Base-by-base conservation (phyloP, 1,140 invertebrate species). In the Magallana gigas region DNA sequence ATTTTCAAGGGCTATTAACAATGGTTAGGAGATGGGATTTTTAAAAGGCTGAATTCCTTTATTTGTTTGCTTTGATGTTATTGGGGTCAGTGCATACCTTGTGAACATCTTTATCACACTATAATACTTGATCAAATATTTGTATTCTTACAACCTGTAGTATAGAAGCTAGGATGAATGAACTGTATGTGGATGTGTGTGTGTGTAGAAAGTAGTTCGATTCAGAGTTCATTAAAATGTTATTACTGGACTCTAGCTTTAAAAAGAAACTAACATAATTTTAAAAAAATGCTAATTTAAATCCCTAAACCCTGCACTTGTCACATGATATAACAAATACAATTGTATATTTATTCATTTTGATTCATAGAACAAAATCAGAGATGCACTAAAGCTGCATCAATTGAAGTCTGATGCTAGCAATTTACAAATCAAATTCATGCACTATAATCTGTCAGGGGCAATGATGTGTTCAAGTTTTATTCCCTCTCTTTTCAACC, bases 1-100 rank as follows among this genome's bases (percentile, higher is more conserved):
- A 48, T 48, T 48, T 48, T 48, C 36, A n/a, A 29, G 68, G 36
- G 29, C 23, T 29, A 12, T 23, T 12, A 23, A 29, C 23, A 12
- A 23, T 11, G 68, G 14, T 76, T 76, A 48, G 11, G 29, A 76
- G 4, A 36, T 4, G 23, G 68, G 68, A 29, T 23, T 29, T 76
- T 76, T 76, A 76, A 76, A 76, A 29, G 29, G 12, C 68, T 29
- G 18, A 29, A 29, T 71, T 14, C 36, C 68, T 71, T 8, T 71
- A 71, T 71, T 71, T 71, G 68, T 76, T 23, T 36, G 36, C 68
- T 36, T 76, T 76, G 68, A 76, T 76, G 68, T 9, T 23, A 76
- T 36, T 76, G 36, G 36, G 68, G 23, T 12, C 23, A 76, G 68
- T 36, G 68, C 23, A 76, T 76, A 29, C 68, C 23, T 76, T 76